phyloP scores from a whole-genome alignment of 2,797 vertebrate species.

The Rhincodon typus region DNA sequence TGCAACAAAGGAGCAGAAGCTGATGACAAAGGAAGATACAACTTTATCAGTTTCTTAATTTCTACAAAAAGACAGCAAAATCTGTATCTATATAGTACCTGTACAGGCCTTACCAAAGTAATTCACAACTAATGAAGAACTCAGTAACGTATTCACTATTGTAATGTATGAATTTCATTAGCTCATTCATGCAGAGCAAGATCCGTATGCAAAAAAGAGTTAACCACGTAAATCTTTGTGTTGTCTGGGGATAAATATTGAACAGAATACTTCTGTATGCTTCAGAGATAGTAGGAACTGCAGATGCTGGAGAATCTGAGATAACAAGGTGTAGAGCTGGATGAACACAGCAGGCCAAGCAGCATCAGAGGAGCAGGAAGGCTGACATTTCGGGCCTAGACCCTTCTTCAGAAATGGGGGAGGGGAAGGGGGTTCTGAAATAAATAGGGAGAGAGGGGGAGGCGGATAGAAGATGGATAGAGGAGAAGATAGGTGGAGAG shows the following conservation, averaged over 20 bases:
- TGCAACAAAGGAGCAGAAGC: background rate
- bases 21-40: background rate
- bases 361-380: no score
- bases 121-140: background rate
- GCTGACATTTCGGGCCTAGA: no score
- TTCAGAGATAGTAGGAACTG: no score
- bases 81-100: background rate
- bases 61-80: background rate
- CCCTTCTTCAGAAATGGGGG: no score
- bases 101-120: background rate
- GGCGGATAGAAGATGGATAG: no score
- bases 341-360: no score
- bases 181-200: background rate
- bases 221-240: background rate
- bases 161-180: background rate
- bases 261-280: background rate
- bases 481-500: no score
- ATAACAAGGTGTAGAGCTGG: no score
- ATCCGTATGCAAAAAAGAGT: background rate
- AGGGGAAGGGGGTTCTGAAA: no score
- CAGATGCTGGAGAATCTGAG: no score
- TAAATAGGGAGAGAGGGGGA: no score
- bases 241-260: background rate
- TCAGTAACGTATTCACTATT: background rate
- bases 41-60: background rate